phyloP scores from a whole-genome alignment of 2,888 invertebrate species.

The Clunio marinus region DNA sequence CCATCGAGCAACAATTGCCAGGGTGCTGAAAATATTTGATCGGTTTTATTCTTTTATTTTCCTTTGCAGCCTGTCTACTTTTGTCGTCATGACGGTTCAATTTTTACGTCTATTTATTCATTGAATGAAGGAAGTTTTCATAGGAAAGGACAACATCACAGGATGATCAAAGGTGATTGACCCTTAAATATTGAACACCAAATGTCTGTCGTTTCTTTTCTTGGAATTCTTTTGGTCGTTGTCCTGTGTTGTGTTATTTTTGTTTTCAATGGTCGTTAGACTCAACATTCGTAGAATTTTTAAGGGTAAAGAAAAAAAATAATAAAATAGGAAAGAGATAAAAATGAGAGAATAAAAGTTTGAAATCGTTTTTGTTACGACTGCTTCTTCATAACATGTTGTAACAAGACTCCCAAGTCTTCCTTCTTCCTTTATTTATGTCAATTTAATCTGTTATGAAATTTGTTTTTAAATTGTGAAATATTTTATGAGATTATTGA shows the following conservation, averaged over 20 bases:
- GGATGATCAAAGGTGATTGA: conserved; percentile 12
- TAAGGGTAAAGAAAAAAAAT: background rate
- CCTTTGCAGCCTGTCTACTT: no score
- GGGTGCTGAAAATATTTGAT: no score
- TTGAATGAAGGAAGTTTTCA: background rate
- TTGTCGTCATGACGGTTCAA: no score
- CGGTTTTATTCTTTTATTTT: no score
- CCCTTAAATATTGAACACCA: conserved; percentile 23
- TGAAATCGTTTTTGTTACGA: no score
- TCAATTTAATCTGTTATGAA: no score
- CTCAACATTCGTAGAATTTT: conserved; percentile 15
- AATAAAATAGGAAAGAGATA: background rate
- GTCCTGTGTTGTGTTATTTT: conserved; percentile 3
- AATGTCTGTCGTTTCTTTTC: conserved; percentile 4
- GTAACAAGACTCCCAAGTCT: no score
- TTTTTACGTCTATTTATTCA: no score
- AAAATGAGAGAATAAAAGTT: no score
- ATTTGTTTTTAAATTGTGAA: no score
- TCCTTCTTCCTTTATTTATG: no score
- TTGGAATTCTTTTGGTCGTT: conserved; percentile 24
- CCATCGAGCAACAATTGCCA: background rate
- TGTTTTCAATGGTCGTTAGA: background rate
- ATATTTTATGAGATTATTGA: no score
- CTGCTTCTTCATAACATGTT: background rate
- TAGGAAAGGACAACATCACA: background rate